Conservation (phyloP, 2,888 invertebrate genomes). For the Lutraria lutraria region DNA sequence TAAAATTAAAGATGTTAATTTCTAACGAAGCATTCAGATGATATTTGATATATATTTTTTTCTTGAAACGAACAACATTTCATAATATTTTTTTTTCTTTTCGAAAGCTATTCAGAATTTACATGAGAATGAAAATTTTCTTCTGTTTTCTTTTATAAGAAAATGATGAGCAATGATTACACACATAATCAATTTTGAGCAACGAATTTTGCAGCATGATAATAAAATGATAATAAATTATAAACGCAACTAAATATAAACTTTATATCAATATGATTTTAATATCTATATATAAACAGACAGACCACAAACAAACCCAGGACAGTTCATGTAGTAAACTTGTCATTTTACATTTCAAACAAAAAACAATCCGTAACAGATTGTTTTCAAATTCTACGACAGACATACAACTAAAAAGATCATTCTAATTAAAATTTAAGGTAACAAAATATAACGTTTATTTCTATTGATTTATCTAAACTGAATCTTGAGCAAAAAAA, state of each 20-base stretch:
- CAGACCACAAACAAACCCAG: not conserved
- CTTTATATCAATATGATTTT: not conserved
- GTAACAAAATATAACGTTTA: conserved; percentile 43
- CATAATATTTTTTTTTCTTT: no score
- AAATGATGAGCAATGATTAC: not conserved
- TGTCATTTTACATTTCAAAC: conserved; percentile 16
- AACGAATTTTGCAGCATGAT: not conserved
- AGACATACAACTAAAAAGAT: conserved; percentile 14
- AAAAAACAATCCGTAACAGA: not conserved
- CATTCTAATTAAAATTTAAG: conserved; percentile 12
- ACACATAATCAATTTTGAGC: conserved; percentile 5
- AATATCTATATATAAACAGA: not conserved
- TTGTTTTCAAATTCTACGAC: not conserved
- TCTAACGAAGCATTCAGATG: no score
- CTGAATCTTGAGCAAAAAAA: conserved; percentile 56
- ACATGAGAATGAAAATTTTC: no score
- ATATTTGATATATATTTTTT: no score
- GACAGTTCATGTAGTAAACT: not conserved
- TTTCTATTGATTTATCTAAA: conserved; percentile 47
- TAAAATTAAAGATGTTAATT: no score
- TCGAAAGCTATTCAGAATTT: no score
- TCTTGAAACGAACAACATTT: no score
- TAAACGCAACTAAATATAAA: conserved; percentile 1
- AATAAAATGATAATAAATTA: not conserved
- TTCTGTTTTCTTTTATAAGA: no score